Conservation (phyloP, 2,888 invertebrate species). For the Lingula anatina region DNA sequence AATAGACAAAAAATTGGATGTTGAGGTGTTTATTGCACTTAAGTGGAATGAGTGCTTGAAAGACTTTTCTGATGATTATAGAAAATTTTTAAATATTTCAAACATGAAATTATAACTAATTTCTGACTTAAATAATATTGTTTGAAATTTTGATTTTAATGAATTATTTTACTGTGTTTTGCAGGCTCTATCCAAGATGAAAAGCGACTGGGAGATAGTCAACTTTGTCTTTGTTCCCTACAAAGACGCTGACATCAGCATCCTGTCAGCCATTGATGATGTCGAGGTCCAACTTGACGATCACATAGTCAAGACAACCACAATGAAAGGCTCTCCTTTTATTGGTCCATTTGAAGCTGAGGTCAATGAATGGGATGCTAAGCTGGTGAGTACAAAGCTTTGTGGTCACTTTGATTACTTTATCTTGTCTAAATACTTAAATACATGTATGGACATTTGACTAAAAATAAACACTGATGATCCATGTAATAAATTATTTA, state of each 20-base stretch:
- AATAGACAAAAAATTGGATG: no score
- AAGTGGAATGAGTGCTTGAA: no score
- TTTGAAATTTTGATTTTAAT: no score
- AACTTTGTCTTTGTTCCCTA: slow-evolving; percentile 44
- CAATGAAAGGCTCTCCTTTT: slow-evolving; percentile 52
- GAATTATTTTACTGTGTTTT: slow-evolving; percentile 1
- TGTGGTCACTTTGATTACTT: background rate
- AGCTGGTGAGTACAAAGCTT: slow-evolving; percentile 27
- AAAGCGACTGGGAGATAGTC: slow-evolving; percentile 44
- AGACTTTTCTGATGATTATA: no score
- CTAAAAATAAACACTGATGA: no score
- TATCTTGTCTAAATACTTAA: background rate
- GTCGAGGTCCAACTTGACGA: slow-evolving; percentile 49
- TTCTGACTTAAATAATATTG: no score
- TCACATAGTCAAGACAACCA: slow-evolving; percentile 50
- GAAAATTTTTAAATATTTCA: no score
- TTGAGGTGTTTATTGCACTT: no score
- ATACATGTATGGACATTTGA: no score
- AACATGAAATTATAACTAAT: no score
- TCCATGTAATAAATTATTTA: no score
- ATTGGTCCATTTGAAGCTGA: slow-evolving; percentile 49
- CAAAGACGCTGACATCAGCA: slow-evolving; percentile 44
- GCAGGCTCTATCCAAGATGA: slow-evolving; percentile 49
- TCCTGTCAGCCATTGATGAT: slow-evolving; percentile 48
- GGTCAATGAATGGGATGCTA: slow-evolving; percentile 43